These are phyloP conservation scores for Rhinophrynus dorsalis DNA, from an alignment of 2,797 vertebrate genomes.

Conservation along the genomic window DNA sequence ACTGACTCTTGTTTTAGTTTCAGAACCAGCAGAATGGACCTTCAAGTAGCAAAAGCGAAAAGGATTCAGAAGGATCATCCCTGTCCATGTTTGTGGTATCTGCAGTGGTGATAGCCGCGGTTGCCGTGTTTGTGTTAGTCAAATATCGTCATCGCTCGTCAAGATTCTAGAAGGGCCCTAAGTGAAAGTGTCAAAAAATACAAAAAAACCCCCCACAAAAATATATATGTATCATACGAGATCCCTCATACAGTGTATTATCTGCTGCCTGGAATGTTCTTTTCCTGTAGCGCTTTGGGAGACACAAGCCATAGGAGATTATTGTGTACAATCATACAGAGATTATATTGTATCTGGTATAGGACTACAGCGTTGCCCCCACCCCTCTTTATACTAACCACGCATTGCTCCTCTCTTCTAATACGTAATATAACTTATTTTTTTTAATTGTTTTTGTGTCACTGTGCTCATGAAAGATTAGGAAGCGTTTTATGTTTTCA, in stretches of 20 bases:
- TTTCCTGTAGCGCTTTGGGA: constrained; percentile 26
- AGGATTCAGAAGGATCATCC: constrained; percentile 67
- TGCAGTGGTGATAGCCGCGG: constrained; percentile 51
- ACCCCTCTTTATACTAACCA: neutral
- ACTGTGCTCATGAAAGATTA: too few species aligned
- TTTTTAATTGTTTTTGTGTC: neutral
- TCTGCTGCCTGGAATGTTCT: constrained; percentile 24
- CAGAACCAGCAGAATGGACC: constrained; percentile 70
- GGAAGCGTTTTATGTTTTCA: too few species aligned
- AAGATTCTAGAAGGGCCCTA: constrained; percentile 48
- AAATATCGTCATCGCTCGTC: constrained; percentile 67
- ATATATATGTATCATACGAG: neutral
- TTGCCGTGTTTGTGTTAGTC: constrained; percentile 64
- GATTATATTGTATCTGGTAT: neutral
- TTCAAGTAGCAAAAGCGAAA: constrained; percentile 57
- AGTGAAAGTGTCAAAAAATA: neutral
- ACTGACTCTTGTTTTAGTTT: constrained; percentile 53
- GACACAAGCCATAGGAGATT: neutral
- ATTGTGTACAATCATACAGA: constrained; percentile 8
- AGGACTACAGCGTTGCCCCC: neutral
- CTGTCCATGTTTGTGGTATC: constrained; percentile 66
- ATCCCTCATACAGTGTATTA: neutral
- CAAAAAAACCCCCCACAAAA: neutral
- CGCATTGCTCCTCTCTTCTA: neutral
- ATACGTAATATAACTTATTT: neutral